Base-by-base conservation (phyloP, 2,113 vertebrate species). In the Centropristis striata region DNA sequence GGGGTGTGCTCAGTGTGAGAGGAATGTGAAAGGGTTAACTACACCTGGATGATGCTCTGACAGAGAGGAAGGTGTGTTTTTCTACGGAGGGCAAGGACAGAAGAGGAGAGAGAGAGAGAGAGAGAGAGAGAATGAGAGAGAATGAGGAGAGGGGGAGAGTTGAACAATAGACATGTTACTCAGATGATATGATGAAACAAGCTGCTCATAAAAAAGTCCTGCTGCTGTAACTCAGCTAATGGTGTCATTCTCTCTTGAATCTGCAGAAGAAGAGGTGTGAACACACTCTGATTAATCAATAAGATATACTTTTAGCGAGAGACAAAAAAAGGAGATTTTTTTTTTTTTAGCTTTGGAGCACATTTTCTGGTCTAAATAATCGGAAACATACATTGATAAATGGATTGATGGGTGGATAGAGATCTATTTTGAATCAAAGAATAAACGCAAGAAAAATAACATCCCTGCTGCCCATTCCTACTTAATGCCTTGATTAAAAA, bases 1-100 rank as follows among this genome's bases (percentile, higher is more conserved):
- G 44, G 81, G 66, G 59, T 58, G 68, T 51, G 21, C 60, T 77
- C 71, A 54, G 54, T 81, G 63, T 72, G 49, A 63, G 59, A 80
- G 51, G 47, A 68, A 64, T 74, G 66, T 79, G 84, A 89, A 88
- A 86, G 86, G 89, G 91, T 92, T 92, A 94, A 93, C 84, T 87
- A 80, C 78, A 90, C 81, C 81, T 86, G 82, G 77, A 78, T 78
- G 71, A 87, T 84, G 86, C 78, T 83, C 51, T 71, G 77, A 88
- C 73, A 75, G 66, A 64, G 80, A 75, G 75, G 39, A 59, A 60
- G 77, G 63, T 74, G 78, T 65, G 78, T 75, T 89, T 84, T 78
- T 54, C 20, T 54, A 61, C 13, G 0, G 47, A 75, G 80, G 69
- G 57, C 78, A 57, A 79, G 39, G 78, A 68, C 70, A 63, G 65